Evolutionary conservation across 1,140 invertebrate species (phyloP).

Genomic region (Diploscapter pachys): DNA sequence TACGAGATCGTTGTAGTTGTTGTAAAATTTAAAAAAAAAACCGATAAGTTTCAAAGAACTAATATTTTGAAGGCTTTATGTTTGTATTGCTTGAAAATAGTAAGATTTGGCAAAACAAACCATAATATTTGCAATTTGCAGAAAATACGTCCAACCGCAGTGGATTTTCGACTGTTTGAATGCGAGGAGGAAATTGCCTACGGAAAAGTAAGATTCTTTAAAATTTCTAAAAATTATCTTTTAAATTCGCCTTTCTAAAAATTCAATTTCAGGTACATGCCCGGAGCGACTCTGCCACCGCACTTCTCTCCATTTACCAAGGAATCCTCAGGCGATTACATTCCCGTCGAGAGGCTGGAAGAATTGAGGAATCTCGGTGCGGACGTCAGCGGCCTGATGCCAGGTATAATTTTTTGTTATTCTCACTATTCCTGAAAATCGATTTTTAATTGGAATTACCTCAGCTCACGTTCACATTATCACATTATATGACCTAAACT

Average conservation of each 20-base stretch:
- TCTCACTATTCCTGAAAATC: slow-evolving; percentile 28
- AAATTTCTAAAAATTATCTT: not conserved
- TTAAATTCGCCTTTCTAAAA: not conserved
- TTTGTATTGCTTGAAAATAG: no score
- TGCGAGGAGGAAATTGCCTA: slow-evolving; percentile 76
- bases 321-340: slow-evolving; percentile 69
- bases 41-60: no score
- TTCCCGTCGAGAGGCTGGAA: slow-evolving; percentile 81
- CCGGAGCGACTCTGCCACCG: slow-evolving; percentile 82
- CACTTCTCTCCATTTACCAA: slow-evolving; percentile 94
- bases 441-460: not conserved
- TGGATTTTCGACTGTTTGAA: slow-evolving; percentile 98
- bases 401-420: slow-evolving; percentile 5
- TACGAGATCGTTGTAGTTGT: no score
- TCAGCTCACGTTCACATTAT: not conserved
- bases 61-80: no score
- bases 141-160: slow-evolving; percentile 97
- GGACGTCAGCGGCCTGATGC: slow-evolving; percentile 26
- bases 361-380: slow-evolving; percentile 65
- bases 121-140: no score
- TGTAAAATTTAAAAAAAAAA: no score
- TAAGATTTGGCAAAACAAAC: no score
- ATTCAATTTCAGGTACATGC: slow-evolving; percentile 67
- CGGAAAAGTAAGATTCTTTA: slow-evolving; percentile 70
- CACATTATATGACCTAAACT: not conserved